Base-by-base conservation (phyloP, 2,797 vertebrate genomes). In the Malacoraja senta region DNA sequence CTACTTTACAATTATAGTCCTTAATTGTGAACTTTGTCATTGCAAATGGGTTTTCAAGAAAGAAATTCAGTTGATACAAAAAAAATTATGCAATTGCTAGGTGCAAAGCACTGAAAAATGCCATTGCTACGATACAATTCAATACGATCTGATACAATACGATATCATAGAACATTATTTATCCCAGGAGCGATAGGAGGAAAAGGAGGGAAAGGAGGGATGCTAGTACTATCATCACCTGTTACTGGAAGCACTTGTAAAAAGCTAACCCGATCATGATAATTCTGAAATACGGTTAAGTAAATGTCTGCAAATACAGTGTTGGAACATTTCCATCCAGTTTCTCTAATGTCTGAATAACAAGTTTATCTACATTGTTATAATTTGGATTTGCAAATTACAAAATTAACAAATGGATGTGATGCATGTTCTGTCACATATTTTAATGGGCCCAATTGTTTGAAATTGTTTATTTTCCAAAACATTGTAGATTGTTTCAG, bases 381-480 rank as follows among this genome's bases (percentile, higher is more conserved):
- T 76, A 74, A 74, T 92, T 72, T 76, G 29, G 12, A 24, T 8
- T 53, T 63, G n/a, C 90, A 44, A 13, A 76, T 71, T 24, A 29
- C 68, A 53, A 44, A 74, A 10, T 74, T 91, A 91, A 91, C 90
- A 74, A 92, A 76, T 92, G 71, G 90, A 58, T 1, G 26, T 92
- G 90, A 92, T 92, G 71, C 71, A 92, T 92, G 90, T 58, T 92
- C 38, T 92, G 90, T 92, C 90, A 92, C 90, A 92, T 92, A 76
- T 76, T 76, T 76, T 92, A 92, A 92, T 92, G 90, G 90, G 72
- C 76, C 38, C 90, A 92, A 92, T 92, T 38, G 26, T 76, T 92
- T 92, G 65, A 92, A 92, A 92, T 92, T 92, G 90, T 44, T 92
- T 38, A 1, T 76, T 92, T 92, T 76, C 71, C 53, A 92, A 92